A percentile compares a stretch with the other conserved stretches of the same genome.
These are phyloP conservation scores for Larimichthys polyactis DNA, from an alignment of 2,113 vertebrate species.

Conservation along the genomic window DNA sequence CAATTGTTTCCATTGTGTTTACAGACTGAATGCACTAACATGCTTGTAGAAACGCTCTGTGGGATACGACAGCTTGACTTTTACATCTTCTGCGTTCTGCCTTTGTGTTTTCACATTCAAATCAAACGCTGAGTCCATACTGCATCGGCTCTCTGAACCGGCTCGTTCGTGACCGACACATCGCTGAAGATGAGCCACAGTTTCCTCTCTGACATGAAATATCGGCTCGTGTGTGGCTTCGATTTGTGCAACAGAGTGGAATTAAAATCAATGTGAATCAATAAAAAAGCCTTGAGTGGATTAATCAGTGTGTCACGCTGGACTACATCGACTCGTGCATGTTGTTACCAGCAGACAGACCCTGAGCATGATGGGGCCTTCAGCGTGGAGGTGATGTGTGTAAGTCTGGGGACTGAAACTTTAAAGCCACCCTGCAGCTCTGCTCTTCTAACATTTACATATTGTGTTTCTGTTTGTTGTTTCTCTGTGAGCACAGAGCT, in stretches of 20 bases:
- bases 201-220: conserved; percentile 10
- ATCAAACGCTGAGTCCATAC: no score
- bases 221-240: neutral
- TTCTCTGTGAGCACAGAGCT: no score
- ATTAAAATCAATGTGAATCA: neutral
- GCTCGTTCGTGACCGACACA: no score
- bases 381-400: no score
- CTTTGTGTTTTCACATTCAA: neutral
- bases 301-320: neutral
- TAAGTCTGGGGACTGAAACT: no score
- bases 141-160: no score
- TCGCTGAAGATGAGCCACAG: conserved; percentile 5
- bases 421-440: neutral
- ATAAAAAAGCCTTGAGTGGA: neutral
- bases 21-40: no score
- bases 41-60: no score
- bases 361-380: neutral
- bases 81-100: no score
- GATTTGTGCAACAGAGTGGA: neutral
- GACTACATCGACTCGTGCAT: neutral
- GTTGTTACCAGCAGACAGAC: neutral
- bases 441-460: neutral
- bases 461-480: no score
- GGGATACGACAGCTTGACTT: no score
- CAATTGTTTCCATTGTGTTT: no score